Evolutionary conservation across 2,113 vertebrate genomes (phyloP).

Genomic region (Siniperca knerii): DNA sequence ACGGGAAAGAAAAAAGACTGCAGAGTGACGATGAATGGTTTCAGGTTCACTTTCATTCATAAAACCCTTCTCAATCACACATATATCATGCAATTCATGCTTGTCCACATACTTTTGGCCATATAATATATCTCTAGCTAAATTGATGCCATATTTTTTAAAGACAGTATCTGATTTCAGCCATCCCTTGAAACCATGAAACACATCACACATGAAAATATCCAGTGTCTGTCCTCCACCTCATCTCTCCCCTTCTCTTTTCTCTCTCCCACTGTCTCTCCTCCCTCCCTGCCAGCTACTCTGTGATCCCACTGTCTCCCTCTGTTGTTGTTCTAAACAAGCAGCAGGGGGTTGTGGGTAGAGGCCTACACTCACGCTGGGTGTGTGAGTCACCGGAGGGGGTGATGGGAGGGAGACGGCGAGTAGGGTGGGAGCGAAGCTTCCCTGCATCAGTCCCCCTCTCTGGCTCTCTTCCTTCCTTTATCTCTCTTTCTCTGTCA

Average conservation of each 20-base stretch:
- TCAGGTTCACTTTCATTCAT: not conserved
- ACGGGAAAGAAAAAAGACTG: not conserved
- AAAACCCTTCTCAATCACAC: not conserved
- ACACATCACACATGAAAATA: not conserved
- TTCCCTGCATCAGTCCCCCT: not conserved
- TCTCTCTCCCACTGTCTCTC: slow-evolving; percentile 63
- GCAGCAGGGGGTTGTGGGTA: slow-evolving; percentile 83
- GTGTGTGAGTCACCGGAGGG: slow-evolving; percentile 71
- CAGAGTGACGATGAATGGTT: not conserved
- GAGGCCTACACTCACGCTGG: slow-evolving; percentile 72
- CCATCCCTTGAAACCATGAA: not conserved
- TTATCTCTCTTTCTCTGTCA: slow-evolving; percentile 16
- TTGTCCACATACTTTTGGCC: not conserved
- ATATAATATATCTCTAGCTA: not conserved
- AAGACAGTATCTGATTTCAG: not conserved
- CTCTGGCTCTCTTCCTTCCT: slow-evolving; percentile 23
- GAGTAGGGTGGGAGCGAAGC: slow-evolving; percentile 20
- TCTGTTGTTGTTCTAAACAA: slow-evolving; percentile 81
- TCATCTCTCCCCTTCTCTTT: slow-evolving; percentile 48
- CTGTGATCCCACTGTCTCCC: slow-evolving; percentile 74
- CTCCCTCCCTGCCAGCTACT: slow-evolving; percentile 63
- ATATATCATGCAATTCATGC: not conserved
- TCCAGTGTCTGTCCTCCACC: slow-evolving; percentile 36
- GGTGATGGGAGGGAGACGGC: slow-evolving; percentile 1
- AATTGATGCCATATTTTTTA: not conserved